Evolutionary conservation across 2,797 vertebrate species (phyloP).

Genomic region (Pseudotriccus pelzelni): DNA sequence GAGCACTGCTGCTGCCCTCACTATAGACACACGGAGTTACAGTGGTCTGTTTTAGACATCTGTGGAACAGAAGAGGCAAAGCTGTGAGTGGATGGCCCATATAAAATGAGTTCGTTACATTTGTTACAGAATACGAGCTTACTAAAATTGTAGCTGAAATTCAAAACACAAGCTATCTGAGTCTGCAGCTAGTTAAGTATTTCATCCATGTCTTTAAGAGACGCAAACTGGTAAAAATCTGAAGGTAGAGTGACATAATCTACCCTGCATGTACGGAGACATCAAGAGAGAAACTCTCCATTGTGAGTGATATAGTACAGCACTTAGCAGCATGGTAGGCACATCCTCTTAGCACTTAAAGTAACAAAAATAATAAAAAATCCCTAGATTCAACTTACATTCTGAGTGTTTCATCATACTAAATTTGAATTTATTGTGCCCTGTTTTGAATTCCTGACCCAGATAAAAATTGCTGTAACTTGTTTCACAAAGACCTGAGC

Average conservation of each 20-base stretch:
- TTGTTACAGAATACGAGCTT: background rate
- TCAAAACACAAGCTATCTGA: background rate
- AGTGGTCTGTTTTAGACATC: background rate
- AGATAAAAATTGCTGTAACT: constrained; percentile 26
- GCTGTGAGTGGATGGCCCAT: background rate
- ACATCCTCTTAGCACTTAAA: background rate
- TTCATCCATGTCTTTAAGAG: background rate
- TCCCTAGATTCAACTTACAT: background rate
- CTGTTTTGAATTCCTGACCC: background rate
- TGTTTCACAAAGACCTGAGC: constrained; percentile 4
- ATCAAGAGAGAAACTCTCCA: background rate
- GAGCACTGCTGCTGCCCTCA: background rate
- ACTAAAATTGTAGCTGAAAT: background rate
- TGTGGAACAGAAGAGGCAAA: background rate
- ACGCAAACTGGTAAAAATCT: background rate
- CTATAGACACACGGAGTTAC: background rate
- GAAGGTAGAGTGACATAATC: background rate
- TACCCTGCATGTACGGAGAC: background rate
- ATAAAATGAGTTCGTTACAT: background rate
- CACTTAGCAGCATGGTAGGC: background rate
- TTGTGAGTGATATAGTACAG: background rate
- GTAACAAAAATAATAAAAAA: background rate
- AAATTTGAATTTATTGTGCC: background rate
- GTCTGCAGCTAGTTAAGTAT: background rate
- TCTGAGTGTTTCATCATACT: background rate